Evolutionary conservation across 1,140 invertebrate genomes (phyloP).

Genomic region (Plectus sambesii): DNA sequence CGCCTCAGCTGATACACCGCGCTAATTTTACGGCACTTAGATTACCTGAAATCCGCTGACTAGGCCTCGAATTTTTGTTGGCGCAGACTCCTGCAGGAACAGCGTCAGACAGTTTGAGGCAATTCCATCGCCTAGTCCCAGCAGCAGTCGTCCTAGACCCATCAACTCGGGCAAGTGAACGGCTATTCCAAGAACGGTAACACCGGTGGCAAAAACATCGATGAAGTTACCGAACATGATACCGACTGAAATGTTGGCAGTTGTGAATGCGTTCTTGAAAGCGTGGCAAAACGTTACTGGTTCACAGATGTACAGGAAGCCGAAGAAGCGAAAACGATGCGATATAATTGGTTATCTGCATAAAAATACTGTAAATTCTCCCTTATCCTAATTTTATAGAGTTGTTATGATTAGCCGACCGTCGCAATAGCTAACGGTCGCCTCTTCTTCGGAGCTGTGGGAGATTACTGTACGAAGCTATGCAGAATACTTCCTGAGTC

Average conservation of each 20-base stretch:
- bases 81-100: slow-evolving; percentile 29
- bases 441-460: no score
- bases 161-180: slow-evolving; percentile 18
- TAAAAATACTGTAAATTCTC: no score
- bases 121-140: slow-evolving; percentile 23
- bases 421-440: no score
- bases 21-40: no score
- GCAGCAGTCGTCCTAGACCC: slow-evolving; percentile 15
- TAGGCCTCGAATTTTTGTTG: slow-evolving; percentile 21
- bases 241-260: slow-evolving; percentile 17
- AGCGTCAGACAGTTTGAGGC: slow-evolving; percentile 30
- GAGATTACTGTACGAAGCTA: no score
- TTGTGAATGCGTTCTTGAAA: not conserved
- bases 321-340: no score
- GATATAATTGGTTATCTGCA: no score
- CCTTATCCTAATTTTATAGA: no score
- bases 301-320: no score
- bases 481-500: no score
- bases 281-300: not conserved
- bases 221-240: slow-evolving; percentile 22
- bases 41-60: slow-evolving; percentile 33
- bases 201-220: slow-evolving; percentile 20
- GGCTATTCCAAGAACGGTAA: slow-evolving; percentile 19
- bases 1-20: no score
- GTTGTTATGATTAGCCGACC: no score